These are phyloP conservation scores for Trematomus loennbergii DNA, from an alignment of 2,113 vertebrate genomes.

Conservation along the genomic window DNA sequence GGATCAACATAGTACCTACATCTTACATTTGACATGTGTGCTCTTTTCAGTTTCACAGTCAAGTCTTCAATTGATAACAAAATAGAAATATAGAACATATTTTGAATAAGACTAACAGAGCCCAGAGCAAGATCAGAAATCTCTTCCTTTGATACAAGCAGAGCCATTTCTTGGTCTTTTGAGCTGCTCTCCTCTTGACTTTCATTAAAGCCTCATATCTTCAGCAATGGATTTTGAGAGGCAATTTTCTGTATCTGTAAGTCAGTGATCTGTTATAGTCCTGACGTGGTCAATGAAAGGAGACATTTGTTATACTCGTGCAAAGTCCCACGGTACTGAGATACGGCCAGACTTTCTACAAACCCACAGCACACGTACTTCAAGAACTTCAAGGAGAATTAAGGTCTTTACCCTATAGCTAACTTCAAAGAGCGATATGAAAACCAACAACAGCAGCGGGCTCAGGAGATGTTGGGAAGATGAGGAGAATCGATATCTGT, in stretches of 20 bases:
- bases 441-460: conserved; percentile 46
- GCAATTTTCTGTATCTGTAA: not conserved
- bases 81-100: not conserved
- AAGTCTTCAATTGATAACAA: not conserved
- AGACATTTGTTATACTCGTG: conserved; percentile 7
- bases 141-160: conserved; percentile 14
- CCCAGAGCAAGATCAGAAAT: not conserved
- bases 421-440: conserved; percentile 70
- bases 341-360: conserved; percentile 29
- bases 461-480: conserved; percentile 86
- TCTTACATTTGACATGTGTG: not conserved
- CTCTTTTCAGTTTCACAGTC: not conserved
- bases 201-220: not conserved
- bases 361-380: conserved; percentile 49
- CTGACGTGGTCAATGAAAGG: conserved; percentile 10
- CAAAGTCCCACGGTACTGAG: conserved; percentile 10
- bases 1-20: too few species aligned
- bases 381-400: conserved; percentile 56
- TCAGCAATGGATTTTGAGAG: not conserved
- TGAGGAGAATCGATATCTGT: conserved; percentile 87
- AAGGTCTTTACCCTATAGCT: conserved; percentile 39
- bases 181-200: conserved; percentile 1
- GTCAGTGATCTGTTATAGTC: not conserved
- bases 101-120: not conserved
- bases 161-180: not conserved